phyloP scores from a whole-genome alignment of 2,113 vertebrate species.

The Salvelinus fontinalis region DNA sequence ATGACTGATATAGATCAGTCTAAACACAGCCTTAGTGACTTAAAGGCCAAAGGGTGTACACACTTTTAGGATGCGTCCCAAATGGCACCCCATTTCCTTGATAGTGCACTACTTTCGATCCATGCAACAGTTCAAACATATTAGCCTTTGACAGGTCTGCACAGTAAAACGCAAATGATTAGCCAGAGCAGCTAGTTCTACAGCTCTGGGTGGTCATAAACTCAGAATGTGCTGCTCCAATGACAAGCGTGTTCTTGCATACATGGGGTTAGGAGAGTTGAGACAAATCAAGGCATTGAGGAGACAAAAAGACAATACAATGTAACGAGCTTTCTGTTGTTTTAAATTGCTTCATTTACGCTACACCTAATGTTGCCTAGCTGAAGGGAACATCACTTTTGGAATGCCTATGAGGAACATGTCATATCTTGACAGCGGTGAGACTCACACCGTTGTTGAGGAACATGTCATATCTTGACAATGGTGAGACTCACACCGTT shows the following conservation, averaged over 20 bases:
- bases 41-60: no score
- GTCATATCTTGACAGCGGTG: background rate
- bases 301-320: background rate
- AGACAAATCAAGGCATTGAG: background rate
- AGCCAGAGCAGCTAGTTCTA: no score
- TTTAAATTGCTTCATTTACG: slow-evolving; percentile 20
- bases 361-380: slow-evolving; percentile 23
- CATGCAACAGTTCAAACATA: no score
- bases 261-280: no score
- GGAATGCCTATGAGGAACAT: background rate
- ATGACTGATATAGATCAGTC: no score
- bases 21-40: no score
- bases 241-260: background rate
- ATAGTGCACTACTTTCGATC: no score
- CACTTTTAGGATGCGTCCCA: no score
- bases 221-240: background rate
- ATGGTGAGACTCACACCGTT: background rate
- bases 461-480: background rate
- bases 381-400: background rate
- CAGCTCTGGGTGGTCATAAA: no score
- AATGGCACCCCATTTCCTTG: no score
- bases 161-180: no score
- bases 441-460: background rate
- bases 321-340: background rate
- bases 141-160: no score